Evolutionary conservation across 2,113 vertebrate genomes (phyloP).

Genomic region (Stigmatopora argus): DNA sequence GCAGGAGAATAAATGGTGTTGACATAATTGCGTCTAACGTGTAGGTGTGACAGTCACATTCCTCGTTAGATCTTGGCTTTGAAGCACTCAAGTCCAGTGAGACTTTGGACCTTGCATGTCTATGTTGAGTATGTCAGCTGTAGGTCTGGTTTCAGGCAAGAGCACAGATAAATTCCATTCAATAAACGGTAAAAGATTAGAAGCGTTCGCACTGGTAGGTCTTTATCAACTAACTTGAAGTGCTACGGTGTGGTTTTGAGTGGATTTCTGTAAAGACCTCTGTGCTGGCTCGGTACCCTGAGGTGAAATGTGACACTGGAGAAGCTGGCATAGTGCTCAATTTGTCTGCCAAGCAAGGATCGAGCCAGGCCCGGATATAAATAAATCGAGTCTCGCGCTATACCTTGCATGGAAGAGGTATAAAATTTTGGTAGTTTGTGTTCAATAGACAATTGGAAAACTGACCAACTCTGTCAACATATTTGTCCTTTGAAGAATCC

Average conservation of each 20-base stretch:
- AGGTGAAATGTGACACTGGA: constrained; percentile 47
- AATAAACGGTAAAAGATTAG: constrained; percentile 11
- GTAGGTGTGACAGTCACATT: not conserved
- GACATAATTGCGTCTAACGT: not conserved
- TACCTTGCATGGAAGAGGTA: constrained; percentile 22
- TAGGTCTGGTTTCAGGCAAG: constrained; percentile 12
- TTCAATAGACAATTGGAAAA: not conserved
- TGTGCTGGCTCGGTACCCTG: constrained; percentile 25
- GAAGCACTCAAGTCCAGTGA: not conserved
- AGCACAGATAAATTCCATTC: constrained; percentile 7
- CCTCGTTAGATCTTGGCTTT: not conserved
- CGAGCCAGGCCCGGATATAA: constrained; percentile 13
- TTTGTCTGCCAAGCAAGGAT: constrained; percentile 18
- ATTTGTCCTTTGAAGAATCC: constrained; percentile 1
- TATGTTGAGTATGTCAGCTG: constrained; percentile 17
- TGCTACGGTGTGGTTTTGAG: constrained; percentile 12
- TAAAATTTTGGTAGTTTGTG: not conserved
- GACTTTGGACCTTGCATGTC: constrained; percentile 22
- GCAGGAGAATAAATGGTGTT: not conserved
- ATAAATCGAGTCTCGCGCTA: constrained; percentile 9
- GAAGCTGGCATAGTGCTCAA: constrained; percentile 28
- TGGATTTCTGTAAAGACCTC: constrained; percentile 24
- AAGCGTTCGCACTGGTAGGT: not conserved
- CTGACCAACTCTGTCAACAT: not conserved
- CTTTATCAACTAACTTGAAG: constrained; percentile 8